Base-by-base conservation (phyloP, 2,888 invertebrate genomes). In the Pogonocherus hispidulus region DNA sequence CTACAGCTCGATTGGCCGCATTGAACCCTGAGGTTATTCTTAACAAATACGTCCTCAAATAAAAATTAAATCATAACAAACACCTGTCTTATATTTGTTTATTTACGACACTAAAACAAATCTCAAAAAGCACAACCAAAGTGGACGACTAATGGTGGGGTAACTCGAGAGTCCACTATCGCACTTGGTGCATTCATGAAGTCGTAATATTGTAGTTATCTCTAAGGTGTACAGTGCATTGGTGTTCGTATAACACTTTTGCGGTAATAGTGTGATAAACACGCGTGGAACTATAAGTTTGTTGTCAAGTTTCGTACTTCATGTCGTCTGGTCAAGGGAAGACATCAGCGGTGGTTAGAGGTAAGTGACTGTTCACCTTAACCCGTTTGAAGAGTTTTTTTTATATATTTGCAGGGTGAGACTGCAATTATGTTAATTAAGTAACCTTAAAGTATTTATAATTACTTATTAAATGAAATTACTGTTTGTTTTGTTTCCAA, bases 41-140 rank as follows among this genome's bases (percentile, higher is more conserved):
- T n/a, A n/a, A n/a, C n/a, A n/a, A n/a, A n/a, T n/a, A n/a, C n/a
- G n/a, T n/a, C n/a, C n/a, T n/a, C n/a, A n/a, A n/a, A n/a, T n/a
- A n/a, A n/a, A n/a, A n/a, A n/a, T 60, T 35, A 16, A 63, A 49
- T 19, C 32, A 55, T 56, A 66, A 49, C 56, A 67, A 63, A 41
- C 16, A 23, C 41, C 56, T 37, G 57, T 57, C 44, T 37, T 46
- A 47, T 44, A 52, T 49, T 32, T 67, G 63, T 55, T 46, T 63
- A 62, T 67, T n/a, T n/a, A n/a, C n/a, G n/a, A n/a, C n/a, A n/a
- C n/a, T n/a, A n/a, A 56, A 62, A 49, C 41, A 56, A 56, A 63
- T 41, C 67, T 56, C 47, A 56, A 67, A 67, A 67, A 55, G 51
- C 23, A 44, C 57, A 11, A 32, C 32, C 8, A 32, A 46, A 22